phyloP scores from a whole-genome alignment of 2,113 vertebrate species.

The Muntiacus muntjak region DNA sequence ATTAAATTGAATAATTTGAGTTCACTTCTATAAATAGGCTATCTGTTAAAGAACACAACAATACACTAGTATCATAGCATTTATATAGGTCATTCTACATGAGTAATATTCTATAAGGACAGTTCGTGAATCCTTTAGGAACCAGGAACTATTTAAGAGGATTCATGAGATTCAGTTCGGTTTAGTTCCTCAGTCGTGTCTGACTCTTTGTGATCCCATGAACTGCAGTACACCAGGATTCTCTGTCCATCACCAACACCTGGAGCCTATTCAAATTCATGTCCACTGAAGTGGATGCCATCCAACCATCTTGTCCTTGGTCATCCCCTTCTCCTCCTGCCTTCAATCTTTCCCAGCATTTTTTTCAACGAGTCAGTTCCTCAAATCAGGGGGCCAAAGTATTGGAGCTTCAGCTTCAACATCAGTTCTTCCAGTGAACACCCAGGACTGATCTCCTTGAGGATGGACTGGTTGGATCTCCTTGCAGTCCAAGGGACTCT shows the following conservation, averaged over 20 bases:
- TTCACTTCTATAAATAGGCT: neutral
- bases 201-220: neutral
- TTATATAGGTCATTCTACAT: neutral
- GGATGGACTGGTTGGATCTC: neutral
- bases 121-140: neutral
- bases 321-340: neutral
- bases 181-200: neutral
- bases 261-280: neutral
- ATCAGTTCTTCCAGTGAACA: neutral
- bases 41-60: neutral
- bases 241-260: neutral
- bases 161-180: neutral
- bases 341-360: neutral
- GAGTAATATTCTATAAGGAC: neutral
- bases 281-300: rapidly evolving
- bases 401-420: neutral
- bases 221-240: neutral
- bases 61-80: neutral
- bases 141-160: neutral
- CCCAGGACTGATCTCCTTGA: neutral
- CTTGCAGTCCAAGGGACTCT: neutral
- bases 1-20: neutral
- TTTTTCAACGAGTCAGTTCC: neutral
- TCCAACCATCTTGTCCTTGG: neutral
- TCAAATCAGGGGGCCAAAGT: neutral